These are phyloP conservation scores for Tinea trinotella DNA, from an alignment of 2,888 invertebrate species.

Conservation along the genomic window DNA sequence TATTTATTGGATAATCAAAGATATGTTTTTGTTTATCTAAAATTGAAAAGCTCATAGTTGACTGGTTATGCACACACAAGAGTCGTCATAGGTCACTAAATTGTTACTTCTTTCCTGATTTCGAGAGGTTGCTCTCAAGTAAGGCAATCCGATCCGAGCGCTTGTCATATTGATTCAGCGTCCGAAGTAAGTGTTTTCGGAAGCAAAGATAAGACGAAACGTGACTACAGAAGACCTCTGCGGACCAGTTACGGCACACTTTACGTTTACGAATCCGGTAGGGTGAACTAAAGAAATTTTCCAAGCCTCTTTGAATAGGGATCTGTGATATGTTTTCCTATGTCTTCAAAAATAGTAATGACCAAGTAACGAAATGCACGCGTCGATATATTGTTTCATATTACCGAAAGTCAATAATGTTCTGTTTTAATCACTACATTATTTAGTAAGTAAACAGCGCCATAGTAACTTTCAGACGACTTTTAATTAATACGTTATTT, in stretches of 20 bases:
- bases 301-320: not conserved
- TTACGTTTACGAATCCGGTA: not conserved
- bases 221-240: slow-evolving; percentile 37
- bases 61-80: not conserved
- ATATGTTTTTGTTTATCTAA: too few species aligned
- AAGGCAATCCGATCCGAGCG: slow-evolving; percentile 49
- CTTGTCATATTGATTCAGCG: slow-evolving; percentile 58
- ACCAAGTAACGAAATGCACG: too few species aligned
- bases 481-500: too few species aligned
- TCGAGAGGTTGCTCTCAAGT: slow-evolving; percentile 19
- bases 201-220: slow-evolving; percentile 52
- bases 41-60: too few species aligned
- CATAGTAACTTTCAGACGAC: too few species aligned
- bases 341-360: not conserved
- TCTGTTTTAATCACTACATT: too few species aligned
- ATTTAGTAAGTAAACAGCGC: too few species aligned
- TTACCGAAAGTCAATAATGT: too few species aligned
- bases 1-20: too few species aligned
- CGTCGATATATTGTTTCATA: too few species aligned
- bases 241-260: slow-evolving; percentile 9
- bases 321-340: not conserved
- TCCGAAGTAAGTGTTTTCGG: slow-evolving; percentile 49
- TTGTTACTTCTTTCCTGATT: not conserved
- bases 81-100: not conserved
- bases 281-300: not conserved